Evolutionary conservation across 2,113 vertebrate species (phyloP), one percentile per base, ranked within the genome.

Genomic region (Motacilla alba): DNA sequence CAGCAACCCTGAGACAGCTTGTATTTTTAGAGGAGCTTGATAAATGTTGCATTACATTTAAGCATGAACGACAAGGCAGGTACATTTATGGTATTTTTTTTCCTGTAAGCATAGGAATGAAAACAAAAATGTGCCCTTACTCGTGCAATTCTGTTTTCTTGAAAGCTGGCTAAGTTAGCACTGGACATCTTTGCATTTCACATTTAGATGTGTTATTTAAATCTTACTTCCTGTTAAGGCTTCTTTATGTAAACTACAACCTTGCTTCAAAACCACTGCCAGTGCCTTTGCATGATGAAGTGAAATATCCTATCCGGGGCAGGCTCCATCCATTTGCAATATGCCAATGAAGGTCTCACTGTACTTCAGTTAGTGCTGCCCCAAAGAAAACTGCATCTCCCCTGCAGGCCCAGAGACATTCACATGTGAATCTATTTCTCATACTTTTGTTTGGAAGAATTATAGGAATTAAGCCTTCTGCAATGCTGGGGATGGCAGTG

Each of bases 11-110:
- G 79, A 93, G 92, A 95, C 85, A 94, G 95, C 68, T 74, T 75
- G 83, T 96, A 96, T 95, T 96, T 96, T 97, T 94, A 90, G 93
- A 95, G 85, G 64, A 94, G 92, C 92, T 66, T 88, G 82, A 95
- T 93, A 96, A 97, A 95, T 90, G 92, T 88, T 96, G 95, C 92
- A 94, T 93, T 95, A 90, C 83, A 81, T 74, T 72, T 78, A 88
- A 81, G 79, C 83, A 75, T 22, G 90, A 89, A 88, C 0, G 26
- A 88, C 53, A 79, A 75, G 63, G 44, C 30, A 83, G 59, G 63
- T 86, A 90, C 52, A 50, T 74, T 59, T 63, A 87, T 23, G 19
- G 13, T 64, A 13, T 31, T 59, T 79, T 76, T 76, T 59, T 70
- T 78, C 70, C 67, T 85, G 63, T 50, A 77, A 55, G 56, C 68